Evolutionary conservation across 2,797 vertebrate species (phyloP).

Genomic region (Zalophus californianus): DNA sequence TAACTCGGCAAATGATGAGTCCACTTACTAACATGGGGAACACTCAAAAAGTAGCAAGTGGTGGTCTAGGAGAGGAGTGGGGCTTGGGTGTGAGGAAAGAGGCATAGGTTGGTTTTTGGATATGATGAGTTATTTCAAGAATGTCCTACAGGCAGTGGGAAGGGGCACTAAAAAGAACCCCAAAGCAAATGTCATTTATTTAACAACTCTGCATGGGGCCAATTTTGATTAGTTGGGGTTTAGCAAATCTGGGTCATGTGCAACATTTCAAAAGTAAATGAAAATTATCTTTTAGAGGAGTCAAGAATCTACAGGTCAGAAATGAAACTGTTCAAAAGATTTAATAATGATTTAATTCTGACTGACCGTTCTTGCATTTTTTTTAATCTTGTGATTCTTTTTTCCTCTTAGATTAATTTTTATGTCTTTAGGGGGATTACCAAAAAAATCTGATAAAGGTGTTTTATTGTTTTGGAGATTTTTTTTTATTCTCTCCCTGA

Average conservation of each 20-base stretch:
- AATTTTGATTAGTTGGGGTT: neutral
- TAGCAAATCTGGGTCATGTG: neutral
- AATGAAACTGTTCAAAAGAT: neutral
- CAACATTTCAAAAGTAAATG: neutral
- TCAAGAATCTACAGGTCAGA: neutral
- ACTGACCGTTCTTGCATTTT: neutral
- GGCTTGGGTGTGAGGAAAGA: neutral
- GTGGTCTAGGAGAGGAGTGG: too few species aligned
- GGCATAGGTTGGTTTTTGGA: neutral
- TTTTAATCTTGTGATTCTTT: constrained; percentile 3
- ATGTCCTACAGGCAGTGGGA: neutral
- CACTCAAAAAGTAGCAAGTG: neutral
- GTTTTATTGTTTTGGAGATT: neutral
- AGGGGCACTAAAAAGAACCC: neutral
- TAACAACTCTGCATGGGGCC: neutral
- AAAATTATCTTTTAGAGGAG: neutral
- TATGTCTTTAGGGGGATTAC: neutral
- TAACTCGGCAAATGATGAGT: neutral
- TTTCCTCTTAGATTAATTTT: constrained; percentile 23
- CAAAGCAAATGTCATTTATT: neutral
- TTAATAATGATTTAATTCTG: neutral
- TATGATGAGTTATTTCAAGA: neutral
- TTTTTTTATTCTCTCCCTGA: neutral
- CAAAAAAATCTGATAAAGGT: neutral
- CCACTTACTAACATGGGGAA: neutral